Evolutionary conservation across 2,113 vertebrate species (phyloP), one percentile per base, ranked within the genome.

Genomic region (Mormyrus lacerda): DNA sequence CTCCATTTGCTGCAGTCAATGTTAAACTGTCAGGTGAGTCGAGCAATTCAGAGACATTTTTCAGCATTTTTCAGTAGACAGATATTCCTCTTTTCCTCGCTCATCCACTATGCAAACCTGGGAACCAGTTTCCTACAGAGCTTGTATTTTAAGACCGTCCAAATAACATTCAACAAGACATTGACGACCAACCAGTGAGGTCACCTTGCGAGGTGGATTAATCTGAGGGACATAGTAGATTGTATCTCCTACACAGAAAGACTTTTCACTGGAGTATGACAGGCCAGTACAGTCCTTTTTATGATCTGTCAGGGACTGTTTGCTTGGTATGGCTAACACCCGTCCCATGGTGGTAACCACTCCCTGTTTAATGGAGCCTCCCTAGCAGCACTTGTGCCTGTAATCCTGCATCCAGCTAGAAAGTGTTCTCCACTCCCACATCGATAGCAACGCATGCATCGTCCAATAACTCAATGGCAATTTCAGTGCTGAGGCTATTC

Each of bases 91-190:
- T 88, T 90, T 91, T 90, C 90, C 92, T 47, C 11, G 8, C 11
- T 93, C 90, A 91, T 90, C 50, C 19, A 93, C 83, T 17, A 92
- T 89, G 19, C 88, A 90, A 0, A 92, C 91, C 88, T 91, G 90
- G 39, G 91, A 92, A 13, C 90, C 91, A 0, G 89, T 91, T 44
- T 91, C 87, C 91, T 91, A 91, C 17, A 92, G 89, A 24, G 90
- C 91, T 15, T 87, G 15, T n/a, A 15, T 88, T 27, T 42, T 89
- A 1, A 39, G 13, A 2, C 90, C 88, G 42, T 92, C 90, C 0
- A 93, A 39, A 50, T 53, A 83, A 51, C 91, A 93, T 7, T 65
- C 24, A 65, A 65, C 53, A 55, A 55, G 53, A 4, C 17, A 55
- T 55, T 55, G 19, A 55, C 17, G 19, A 19, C 53, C 53, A 55